A percentile compares a stretch with the other conserved stretches of the same genome.
Evolutionary conservation across 2,888 invertebrate genomes (phyloP).

Genomic region (Mesoligia furuncula): DNA sequence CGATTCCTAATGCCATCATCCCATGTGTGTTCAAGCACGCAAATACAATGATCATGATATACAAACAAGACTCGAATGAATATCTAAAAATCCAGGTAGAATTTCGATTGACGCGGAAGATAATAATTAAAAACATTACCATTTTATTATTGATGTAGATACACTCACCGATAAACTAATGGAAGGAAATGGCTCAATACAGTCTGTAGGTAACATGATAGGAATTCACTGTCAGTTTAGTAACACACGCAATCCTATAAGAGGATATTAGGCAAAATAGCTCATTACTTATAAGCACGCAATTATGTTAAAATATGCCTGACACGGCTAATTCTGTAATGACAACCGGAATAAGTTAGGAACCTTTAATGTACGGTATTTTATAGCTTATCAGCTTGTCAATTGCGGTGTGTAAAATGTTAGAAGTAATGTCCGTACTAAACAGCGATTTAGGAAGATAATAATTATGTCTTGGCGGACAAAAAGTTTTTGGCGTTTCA

Average conservation of each 20-base stretch:
- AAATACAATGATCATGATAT: not conserved
- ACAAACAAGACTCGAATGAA: not conserved
- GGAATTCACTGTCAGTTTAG: conserved; percentile 35
- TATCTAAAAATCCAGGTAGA: not conserved
- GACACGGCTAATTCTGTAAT: conserved; percentile 43
- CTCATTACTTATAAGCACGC: conserved; percentile 39
- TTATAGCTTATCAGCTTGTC: conserved; percentile 19
- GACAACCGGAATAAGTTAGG: conserved; percentile 31
- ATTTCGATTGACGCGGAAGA: not conserved
- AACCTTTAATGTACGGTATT: conserved; percentile 7
- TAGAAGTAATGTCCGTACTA: not conserved
- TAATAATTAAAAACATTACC: conserved; percentile 2
- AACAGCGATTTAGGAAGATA: not conserved
- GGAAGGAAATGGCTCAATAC: conserved; percentile 51
- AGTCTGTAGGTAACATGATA: conserved; percentile 8
- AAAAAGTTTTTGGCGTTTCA: not conserved
- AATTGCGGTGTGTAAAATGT: conserved; percentile 16
- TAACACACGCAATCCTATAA: conserved; percentile 20
- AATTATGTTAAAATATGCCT: conserved; percentile 51
- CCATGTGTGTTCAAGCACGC: not conserved
- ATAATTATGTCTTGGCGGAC: not conserved
- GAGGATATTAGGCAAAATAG: conserved; percentile 54
- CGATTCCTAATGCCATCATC: no score
- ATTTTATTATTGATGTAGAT: conserved; percentile 24
- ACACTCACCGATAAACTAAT: conserved; percentile 16